Conservation (phyloP, 2,888 invertebrate genomes). For the Trachelus troglodyta region DNA sequence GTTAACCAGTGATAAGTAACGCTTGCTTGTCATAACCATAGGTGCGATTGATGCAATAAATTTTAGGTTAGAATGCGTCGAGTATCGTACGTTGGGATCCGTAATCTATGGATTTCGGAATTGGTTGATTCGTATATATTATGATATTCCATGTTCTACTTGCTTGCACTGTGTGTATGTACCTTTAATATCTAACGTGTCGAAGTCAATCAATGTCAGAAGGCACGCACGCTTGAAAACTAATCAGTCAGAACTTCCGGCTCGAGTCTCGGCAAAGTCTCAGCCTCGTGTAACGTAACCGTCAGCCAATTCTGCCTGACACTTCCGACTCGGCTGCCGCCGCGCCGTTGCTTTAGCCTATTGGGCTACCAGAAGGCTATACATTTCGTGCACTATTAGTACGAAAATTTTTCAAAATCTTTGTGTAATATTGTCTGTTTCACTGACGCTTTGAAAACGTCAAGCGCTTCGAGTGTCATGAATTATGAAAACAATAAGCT, state of each 20-base stretch:
- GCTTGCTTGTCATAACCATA: neutral
- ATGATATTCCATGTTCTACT: neutral
- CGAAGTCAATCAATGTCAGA: slow-evolving; percentile 45
- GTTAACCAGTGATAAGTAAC: neutral
- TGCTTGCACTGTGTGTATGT: neutral
- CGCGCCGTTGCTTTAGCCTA: neutral
- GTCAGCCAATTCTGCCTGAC: neutral
- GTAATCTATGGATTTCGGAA: neutral
- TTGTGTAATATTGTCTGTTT: neutral
- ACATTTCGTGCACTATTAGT: neutral
- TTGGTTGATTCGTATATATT: neutral
- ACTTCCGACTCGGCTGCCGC: neutral
- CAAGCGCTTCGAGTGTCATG: too few species aligned
- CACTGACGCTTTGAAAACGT: neutral
- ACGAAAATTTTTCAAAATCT: neutral
- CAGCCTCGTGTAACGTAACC: neutral
- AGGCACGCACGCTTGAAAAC: slow-evolving; percentile 44
- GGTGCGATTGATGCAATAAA: too few species aligned
- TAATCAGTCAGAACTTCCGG: slow-evolving; percentile 46
- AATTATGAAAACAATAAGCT: neutral
- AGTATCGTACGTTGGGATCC: neutral
- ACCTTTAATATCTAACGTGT: slow-evolving; percentile 12
- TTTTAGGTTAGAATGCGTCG: neutral
- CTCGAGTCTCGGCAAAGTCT: slow-evolving; percentile 13
- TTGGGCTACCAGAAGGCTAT: neutral